Base-by-base conservation (phyloP, 1,140 invertebrate genomes). In the Trichonephila clavipes region DNA sequence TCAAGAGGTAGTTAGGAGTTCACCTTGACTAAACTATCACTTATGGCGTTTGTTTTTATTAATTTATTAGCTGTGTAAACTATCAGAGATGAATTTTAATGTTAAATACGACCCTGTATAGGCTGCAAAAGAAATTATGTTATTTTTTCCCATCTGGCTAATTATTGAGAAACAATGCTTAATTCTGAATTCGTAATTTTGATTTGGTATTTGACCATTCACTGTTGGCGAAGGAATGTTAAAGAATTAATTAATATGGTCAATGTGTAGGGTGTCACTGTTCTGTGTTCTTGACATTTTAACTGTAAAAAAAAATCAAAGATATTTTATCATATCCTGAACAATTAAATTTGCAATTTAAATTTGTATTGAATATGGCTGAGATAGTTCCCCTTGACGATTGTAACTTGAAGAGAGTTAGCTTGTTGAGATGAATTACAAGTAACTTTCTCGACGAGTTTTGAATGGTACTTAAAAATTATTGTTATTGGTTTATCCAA, bases 21-120 rank as follows among this genome's bases (percentile, higher is more conserved):
- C 51, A 51, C 81, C 81, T 83, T 83, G 81, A 83, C n/a, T 40
- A 51, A 83, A 83, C 40, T 58, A 51, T 58, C 18, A 16, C 24
- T 4, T 28, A 77, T 19, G 69, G 5, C 28, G 16, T 77, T 77
- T 77, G 28, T 12, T 21, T 51, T 77, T 34, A 34, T 77, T 77
- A 77, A 77, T 77, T 28, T 34, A 40, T 34, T 77, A 77, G 40
- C 69, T 34, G 28, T 6, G 1, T 28, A 8, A 72, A 10, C 28
- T 77, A 24, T 77, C 69, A 18, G 2, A 34, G 28, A 16, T 28
- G 24, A 5, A 34, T 72, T 28, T 72, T 24, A 28, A 28, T 77
- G 28, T 18, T 77, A 24, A 16, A 34, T 77, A 40, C 28, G 28
- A 34, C 28, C 69, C 28, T 72, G 28, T 77, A 28, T 14, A 3